Conservation (phyloP, 2,113 vertebrate species). For the Percina caprodes region DNA sequence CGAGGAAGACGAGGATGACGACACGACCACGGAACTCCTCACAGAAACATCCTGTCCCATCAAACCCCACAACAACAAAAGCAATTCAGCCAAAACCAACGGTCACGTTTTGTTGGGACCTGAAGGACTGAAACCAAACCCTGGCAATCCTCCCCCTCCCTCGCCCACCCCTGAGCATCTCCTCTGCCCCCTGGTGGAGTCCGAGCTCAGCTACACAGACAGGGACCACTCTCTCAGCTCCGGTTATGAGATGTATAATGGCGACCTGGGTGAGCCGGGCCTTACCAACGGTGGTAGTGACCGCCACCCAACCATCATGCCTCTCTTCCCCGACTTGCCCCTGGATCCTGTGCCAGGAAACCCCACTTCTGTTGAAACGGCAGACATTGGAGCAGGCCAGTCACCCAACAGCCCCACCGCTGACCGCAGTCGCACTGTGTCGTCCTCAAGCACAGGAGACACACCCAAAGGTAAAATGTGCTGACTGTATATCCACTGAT, state of each 20-base stretch:
- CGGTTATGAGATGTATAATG: slow-evolving; percentile 95
- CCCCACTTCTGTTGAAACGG: slow-evolving; percentile 58
- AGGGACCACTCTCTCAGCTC: slow-evolving; percentile 91
- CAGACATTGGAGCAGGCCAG: slow-evolving; percentile 79
- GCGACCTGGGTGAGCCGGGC: slow-evolving; percentile 87
- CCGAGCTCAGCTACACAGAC: slow-evolving; percentile 87
- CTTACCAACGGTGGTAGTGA: slow-evolving; percentile 80
- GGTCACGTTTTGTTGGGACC: slow-evolving; percentile 90
- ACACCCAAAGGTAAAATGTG: slow-evolving; percentile 91
- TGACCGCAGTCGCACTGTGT: slow-evolving; percentile 96
- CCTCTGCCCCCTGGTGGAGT: slow-evolving; percentile 91
- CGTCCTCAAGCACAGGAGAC: slow-evolving; percentile 96
- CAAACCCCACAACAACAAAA: slow-evolving; percentile 79
- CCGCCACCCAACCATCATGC: slow-evolving; percentile 61
- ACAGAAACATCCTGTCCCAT: slow-evolving; percentile 58
- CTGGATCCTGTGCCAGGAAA: slow-evolving; percentile 78
- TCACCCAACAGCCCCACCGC: slow-evolving; percentile 85
- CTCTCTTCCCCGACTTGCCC: slow-evolving; percentile 83
- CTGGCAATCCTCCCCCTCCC: slow-evolving; percentile 43
- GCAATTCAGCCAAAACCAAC: slow-evolving; percentile 88
- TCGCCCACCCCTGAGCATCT: slow-evolving; percentile 63
- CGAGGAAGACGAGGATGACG: slow-evolving; percentile 71
- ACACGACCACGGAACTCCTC: slow-evolving; percentile 70
- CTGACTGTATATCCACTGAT: not conserved
- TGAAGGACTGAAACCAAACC: slow-evolving; percentile 82